Evolutionary conservation across 1,140 invertebrate species (phyloP).

Genomic region (Drosophila punjabiensis): DNA sequence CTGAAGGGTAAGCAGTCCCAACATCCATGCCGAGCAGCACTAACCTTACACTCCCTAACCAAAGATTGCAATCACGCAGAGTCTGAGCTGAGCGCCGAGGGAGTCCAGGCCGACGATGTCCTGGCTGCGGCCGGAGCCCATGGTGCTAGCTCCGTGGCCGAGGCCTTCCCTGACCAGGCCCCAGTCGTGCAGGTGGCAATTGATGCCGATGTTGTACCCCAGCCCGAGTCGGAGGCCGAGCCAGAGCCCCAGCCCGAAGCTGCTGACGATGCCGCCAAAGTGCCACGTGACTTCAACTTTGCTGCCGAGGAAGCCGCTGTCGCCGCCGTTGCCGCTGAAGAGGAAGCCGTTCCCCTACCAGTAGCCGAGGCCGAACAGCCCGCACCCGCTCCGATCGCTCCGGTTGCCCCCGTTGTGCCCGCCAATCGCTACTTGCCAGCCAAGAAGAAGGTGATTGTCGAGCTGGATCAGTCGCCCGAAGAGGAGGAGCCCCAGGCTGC

Average conservation of each 20-base stretch:
- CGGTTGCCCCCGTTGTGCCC: constrained; percentile 65
- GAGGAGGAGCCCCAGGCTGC: constrained; percentile 83
- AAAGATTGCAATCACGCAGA: constrained; percentile 84
- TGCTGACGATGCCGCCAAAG: constrained; percentile 74
- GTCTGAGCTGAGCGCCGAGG: constrained; percentile 63
- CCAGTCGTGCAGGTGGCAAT: constrained; percentile 67
- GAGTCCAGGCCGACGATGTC: constrained; percentile 63
- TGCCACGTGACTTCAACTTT: constrained; percentile 76
- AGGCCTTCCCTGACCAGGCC: constrained; percentile 77
- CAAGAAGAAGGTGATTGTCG: constrained; percentile 83
- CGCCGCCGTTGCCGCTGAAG: constrained; percentile 32
- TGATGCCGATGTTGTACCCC: constrained; percentile 32
- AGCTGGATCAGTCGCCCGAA: constrained; percentile 78
- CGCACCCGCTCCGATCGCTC: constrained; percentile 71
- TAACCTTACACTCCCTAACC: constrained; percentile 59
- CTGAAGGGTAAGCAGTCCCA: constrained; percentile 70
- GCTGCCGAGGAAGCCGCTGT: constrained; percentile 50
- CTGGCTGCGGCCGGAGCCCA: constrained; percentile 70
- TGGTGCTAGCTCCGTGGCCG: constrained; percentile 74
- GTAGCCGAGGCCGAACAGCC: constrained; percentile 70
- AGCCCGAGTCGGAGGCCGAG: constrained; percentile 36
- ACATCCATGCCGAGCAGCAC: constrained; percentile 6
- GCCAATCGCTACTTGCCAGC: constrained; percentile 77
- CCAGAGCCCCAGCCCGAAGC: constrained; percentile 42
- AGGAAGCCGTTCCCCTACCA: constrained; percentile 43